Percentiles rank a stretch among this genome's conserved stretches.
Evolutionary conservation across 1,140 invertebrate genomes (phyloP).

Genomic region (Drosophila bipectinata): DNA sequence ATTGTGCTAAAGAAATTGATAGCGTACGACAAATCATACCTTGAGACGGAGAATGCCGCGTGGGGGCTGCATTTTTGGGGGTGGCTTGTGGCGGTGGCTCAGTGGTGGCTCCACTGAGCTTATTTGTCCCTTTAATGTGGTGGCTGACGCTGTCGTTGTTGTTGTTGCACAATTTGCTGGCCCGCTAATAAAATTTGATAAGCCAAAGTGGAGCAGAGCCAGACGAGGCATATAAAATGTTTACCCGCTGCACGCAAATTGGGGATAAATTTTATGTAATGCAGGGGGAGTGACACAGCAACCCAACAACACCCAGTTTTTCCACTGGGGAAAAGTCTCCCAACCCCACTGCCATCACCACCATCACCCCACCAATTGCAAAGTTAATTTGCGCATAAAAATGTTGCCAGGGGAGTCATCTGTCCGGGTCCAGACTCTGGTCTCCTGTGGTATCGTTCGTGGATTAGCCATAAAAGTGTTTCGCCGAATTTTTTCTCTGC

Average conservation of each 20-base stretch:
- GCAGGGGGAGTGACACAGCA: conserved; percentile 57
- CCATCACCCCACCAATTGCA: conserved; percentile 39
- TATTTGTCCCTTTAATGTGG: conserved; percentile 48
- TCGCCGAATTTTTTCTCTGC: conserved; percentile 29
- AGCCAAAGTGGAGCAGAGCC: conserved; percentile 72
- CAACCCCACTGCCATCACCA: background rate
- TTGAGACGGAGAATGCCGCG: conserved; percentile 44
- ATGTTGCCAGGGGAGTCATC: conserved; percentile 65
- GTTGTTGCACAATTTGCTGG: conserved; percentile 78
- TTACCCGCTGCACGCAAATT: conserved; percentile 79
- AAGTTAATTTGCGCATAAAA: conserved; percentile 81
- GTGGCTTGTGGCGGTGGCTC: conserved; percentile 40
- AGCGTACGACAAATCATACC: conserved; percentile 76
- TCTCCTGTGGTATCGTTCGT: conserved; percentile 19
- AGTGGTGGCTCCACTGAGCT: conserved; percentile 29
- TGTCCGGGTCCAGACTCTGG: conserved; percentile 33
- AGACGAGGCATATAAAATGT: conserved; percentile 72
- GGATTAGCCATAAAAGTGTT: conserved; percentile 76
- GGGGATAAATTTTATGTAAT: conserved; percentile 80
- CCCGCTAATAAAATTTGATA: conserved; percentile 81
- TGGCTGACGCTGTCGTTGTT: conserved; percentile 17
- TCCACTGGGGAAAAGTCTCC: background rate
- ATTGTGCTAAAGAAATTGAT: conserved; percentile 70
- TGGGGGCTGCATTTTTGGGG: conserved; percentile 40
- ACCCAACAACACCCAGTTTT: conserved; percentile 17